Base-by-base conservation (phyloP, 2,113 vertebrate genomes). In the Mobula birostris region DNA sequence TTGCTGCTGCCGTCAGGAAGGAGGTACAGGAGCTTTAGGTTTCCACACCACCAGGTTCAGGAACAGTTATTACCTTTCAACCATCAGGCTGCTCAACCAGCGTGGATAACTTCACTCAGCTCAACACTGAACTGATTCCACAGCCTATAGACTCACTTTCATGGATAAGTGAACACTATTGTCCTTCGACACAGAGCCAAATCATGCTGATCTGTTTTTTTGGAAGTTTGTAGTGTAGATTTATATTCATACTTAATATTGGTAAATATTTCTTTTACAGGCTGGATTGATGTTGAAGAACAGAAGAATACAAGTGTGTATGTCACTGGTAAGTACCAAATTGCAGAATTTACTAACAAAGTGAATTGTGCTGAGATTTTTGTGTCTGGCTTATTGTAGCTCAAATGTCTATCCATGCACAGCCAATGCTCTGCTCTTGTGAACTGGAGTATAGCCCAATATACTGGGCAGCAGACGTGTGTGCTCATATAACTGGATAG, bases 281-380 rank as follows among this genome's bases (percentile, higher is more conserved):
- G 98, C 15, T 99, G 98, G 99, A 99, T 99, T 96, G 97, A 98
- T 70, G 97, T 99, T 56, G 98, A 99, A 94, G 96, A 98, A 27
- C 96, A 97, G 94, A 99, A 97, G 97, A 99, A 99, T 96, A 99
- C 98, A 24, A 99, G 98, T 94, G 98, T 99, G 66, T 99, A 99
- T 94, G 98, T 99, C 78, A 98, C 98, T 94, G 99, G 99, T 99
- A 96, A 94, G 96, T 96, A 94, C 48, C 6, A 11, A 27, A 5
- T 27, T 63, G 58, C 14, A 11, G 12, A 63, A n/a, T 24, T 5
- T 74, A 74, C 19, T 5, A 74, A 24, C 19, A 74, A 74, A 74
- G 19, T 74, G 72, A 24, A 74, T 24, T 19, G 19, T 74, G 72
- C 72, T 24, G 72, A 24, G 29, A n/a, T 27, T 88, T 12, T 88